phyloP scores from a whole-genome alignment of 2,888 invertebrate genomes.

The Labia minor region DNA sequence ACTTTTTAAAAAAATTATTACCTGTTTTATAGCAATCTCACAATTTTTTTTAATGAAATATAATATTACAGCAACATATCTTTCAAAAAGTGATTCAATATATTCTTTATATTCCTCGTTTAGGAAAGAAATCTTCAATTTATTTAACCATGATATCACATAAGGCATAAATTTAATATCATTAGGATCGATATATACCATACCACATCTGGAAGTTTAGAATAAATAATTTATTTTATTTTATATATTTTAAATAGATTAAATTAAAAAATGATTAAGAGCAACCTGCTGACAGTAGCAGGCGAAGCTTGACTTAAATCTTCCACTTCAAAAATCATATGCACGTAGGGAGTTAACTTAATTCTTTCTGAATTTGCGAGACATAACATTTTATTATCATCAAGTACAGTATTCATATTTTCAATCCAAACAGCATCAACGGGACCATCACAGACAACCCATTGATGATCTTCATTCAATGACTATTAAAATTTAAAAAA shows the following conservation, averaged over 20 bases:
- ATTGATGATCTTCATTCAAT: constrained; percentile 63
- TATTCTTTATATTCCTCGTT: constrained; percentile 50
- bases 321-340: constrained; percentile 77
- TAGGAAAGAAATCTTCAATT: constrained; percentile 42
- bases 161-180: constrained; percentile 73
- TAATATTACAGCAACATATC: constrained; percentile 56
- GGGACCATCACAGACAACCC: constrained; percentile 85
- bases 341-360: constrained; percentile 76
- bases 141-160: constrained; percentile 64
- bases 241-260: too few species aligned
- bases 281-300: constrained; percentile 67
- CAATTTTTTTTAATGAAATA: constrained; percentile 57
- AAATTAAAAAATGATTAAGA: constrained; percentile 25
- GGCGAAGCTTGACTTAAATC: constrained; percentile 84
- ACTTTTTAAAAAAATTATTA: constrained; percentile 33
- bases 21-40: constrained; percentile 63
- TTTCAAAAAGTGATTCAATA: constrained; percentile 52
- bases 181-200: constrained; percentile 81
- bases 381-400: constrained; percentile 89
- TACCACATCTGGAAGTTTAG: constrained; percentile 42
- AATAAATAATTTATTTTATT: not conserved
- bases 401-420: constrained; percentile 83
- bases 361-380: constrained; percentile 84
- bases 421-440: constrained; percentile 93
- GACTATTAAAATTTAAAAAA: constrained; percentile 31